Conservation (phyloP, 2,113 vertebrate genomes). For the Chaetodon trifascialis region DNA sequence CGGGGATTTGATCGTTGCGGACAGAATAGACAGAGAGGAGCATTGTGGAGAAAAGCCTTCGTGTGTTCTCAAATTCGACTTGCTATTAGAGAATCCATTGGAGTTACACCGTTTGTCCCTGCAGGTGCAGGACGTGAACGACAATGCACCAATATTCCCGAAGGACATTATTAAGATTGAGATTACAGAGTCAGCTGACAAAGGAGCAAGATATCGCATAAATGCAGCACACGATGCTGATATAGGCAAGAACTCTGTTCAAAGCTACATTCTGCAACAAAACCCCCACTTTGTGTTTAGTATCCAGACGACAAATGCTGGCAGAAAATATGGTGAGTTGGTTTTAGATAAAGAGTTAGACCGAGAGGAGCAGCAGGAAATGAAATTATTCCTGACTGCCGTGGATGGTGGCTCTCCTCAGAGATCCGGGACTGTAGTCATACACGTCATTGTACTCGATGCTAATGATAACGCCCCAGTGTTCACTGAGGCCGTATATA, state of each 20-base stretch:
- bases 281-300: conserved; percentile 40
- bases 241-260: conserved; percentile 80
- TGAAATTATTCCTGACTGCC: conserved; percentile 72
- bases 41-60: conserved; percentile 73
- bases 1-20: conserved; percentile 74
- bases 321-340: conserved; percentile 27
- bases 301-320: conserved; percentile 32
- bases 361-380: conserved; percentile 64
- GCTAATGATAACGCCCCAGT: no score
- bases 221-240: conserved; percentile 82
- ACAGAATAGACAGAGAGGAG: conserved; percentile 83
- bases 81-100: conserved; percentile 78
- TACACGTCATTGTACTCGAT: no score
- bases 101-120: conserved; percentile 75
- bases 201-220: conserved; percentile 78
- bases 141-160: conserved; percentile 68
- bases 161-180: conserved; percentile 62
- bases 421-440: conserved; percentile 60
- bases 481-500: conserved; percentile 17
- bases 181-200: conserved; percentile 72
- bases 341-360: conserved; percentile 70
- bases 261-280: conserved; percentile 76
- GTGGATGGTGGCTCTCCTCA: conserved; percentile 79
- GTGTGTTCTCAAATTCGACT: conserved; percentile 79
- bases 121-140: conserved; percentile 85